These are phyloP conservation scores for Megalopta genalis DNA, from an alignment of 1,140 invertebrate genomes.

Conservation along the genomic window DNA sequence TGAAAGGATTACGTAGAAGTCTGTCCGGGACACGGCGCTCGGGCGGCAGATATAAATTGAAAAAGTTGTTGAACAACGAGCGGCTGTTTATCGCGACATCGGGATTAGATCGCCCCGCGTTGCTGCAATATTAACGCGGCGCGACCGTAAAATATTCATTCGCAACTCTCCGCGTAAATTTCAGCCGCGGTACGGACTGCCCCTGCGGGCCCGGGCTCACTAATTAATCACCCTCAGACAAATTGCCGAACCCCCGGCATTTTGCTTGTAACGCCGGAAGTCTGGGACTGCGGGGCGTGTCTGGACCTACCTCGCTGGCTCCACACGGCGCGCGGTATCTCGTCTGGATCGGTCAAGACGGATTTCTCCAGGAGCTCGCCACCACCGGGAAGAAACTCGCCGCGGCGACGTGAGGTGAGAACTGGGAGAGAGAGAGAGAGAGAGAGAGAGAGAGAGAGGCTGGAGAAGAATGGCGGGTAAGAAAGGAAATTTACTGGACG, in stretches of 20 bases:
- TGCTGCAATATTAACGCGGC: slow-evolving; percentile 18
- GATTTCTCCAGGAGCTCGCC: slow-evolving; percentile 26
- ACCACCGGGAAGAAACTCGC: background rate
- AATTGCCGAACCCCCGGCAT: slow-evolving; percentile 62
- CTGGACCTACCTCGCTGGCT: slow-evolving; percentile 62
- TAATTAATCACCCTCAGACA: slow-evolving; percentile 73
- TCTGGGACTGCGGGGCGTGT: slow-evolving; percentile 36
- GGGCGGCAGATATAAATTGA: background rate
- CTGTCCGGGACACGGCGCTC: too few species aligned
- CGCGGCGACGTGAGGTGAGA: background rate
- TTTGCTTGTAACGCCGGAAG: slow-evolving; percentile 50
- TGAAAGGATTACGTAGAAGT: too few species aligned
- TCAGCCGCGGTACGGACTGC: background rate
- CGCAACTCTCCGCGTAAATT: slow-evolving; percentile 24
- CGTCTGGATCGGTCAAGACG: slow-evolving; percentile 57
- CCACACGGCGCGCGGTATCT: slow-evolving; percentile 44
- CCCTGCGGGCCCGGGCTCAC: slow-evolving; percentile 1
- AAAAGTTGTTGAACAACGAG: background rate
- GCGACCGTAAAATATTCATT: slow-evolving; percentile 29
- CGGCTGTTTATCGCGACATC: background rate
- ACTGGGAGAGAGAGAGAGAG: too few species aligned
- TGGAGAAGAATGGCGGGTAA: background rate
- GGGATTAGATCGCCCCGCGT: background rate
- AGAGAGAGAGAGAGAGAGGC: background rate
- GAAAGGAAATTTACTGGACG: background rate